A percentile compares a stretch with the other conserved stretches of the same genome.
Conservation (phyloP, 1,140 invertebrate species). For the Sinonovacula constricta region DNA sequence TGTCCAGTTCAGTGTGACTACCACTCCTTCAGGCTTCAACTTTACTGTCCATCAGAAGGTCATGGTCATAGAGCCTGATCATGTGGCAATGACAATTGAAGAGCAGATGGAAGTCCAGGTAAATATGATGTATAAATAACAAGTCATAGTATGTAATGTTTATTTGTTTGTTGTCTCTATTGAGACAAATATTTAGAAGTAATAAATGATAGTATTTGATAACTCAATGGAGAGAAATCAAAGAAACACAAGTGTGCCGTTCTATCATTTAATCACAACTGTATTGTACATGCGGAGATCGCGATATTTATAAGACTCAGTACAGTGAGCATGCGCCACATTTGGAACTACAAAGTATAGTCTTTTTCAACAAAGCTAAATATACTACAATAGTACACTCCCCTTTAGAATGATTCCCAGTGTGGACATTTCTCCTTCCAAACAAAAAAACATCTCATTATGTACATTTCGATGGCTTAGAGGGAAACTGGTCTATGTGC, state of each 20-base stretch:
- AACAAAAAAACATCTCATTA: too few relatives aligned
- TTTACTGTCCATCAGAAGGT: constrained; percentile 42
- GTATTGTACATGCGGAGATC: too few relatives aligned
- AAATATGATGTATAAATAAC: not conserved
- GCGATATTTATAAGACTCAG: too few relatives aligned
- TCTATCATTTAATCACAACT: not conserved
- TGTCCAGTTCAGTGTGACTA: constrained; percentile 34
- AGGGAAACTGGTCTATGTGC: too few relatives aligned
- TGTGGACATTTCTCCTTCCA: too few relatives aligned
- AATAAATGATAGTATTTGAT: not conserved
- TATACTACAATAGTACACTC: too few relatives aligned
- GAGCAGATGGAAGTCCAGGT: constrained; percentile 46
- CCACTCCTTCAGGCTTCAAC: constrained; percentile 14
- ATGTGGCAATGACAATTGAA: constrained; percentile 55
- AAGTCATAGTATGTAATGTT: not conserved
- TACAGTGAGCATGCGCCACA: too few relatives aligned
- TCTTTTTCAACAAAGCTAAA: too few relatives aligned
- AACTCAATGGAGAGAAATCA: not conserved
- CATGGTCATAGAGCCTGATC: constrained; percentile 55
- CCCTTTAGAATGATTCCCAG: too few relatives aligned
- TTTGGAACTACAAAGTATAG: too few relatives aligned
- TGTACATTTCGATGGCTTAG: too few relatives aligned
- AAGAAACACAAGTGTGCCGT: not conserved
- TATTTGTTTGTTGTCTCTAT: too few relatives aligned
- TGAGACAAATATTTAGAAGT: not conserved